Evolutionary conservation across 1,140 invertebrate genomes (phyloP), one percentile per base, ranked within the genome.

Genomic region (Philaenus spumarius): DNA sequence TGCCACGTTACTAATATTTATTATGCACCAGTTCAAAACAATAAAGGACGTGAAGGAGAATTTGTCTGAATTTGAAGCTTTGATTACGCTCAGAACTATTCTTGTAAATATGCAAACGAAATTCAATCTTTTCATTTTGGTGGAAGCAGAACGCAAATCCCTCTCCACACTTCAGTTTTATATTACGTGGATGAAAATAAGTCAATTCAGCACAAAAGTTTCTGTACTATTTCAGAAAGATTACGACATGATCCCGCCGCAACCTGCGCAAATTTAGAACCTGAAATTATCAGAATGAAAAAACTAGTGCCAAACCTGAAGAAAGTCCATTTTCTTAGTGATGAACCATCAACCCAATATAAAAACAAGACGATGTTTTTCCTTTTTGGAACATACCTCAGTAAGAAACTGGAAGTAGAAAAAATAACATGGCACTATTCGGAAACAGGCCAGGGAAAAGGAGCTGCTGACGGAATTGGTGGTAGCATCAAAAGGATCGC

Each of bases 211-310:
- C 14, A 35, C 26, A 9, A 67, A 68, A 69, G 62, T 43, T 72
- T 73, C 64, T 68, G 71, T 62, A 68, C 69, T 14, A 63, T 72
- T 11, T 70, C 69, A 59, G 64, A 72, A 51, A 68, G 66, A 66
- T 64, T 68, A 30, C 43, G 43, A 4, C 55, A 56, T 60, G 67
- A 70, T 56, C 67, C 72, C 43, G 61, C 64, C 60, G 66, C 67
- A 1, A 62, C 72, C 60, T 72, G 68, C 66, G 68, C 62, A 60
- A 67, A 73, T 63, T 43, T 72, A 42, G 62, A 68, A n/a, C 65
- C 68, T 58, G 63, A 66, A 7, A 53, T 73, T 59, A 20, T 60
- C 40, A 59, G 66, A 65, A 42, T 61, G 59, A 62, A 55, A 55
- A 65, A 65, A 48, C 24, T 62, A 45, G 58, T 55, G 22, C 58